phyloP scores from a whole-genome alignment of 2,797 vertebrate species.

The Melanotaenia parkinsoni region DNA sequence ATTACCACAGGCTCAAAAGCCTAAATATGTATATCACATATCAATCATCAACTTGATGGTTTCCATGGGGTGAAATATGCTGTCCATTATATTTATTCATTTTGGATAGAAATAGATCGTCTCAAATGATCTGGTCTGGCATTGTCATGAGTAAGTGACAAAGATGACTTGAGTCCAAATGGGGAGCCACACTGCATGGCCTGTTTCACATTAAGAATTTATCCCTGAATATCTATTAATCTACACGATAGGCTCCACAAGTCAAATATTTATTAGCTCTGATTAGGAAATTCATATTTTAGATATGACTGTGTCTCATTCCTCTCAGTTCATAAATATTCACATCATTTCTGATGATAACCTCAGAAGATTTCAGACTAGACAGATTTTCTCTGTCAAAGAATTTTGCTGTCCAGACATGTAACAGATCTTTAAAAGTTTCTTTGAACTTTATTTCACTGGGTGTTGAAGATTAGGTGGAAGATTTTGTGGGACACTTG shows the following conservation, averaged over 20 bases:
- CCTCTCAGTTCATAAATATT: slow-evolving; percentile 82
- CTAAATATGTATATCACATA: not conserved
- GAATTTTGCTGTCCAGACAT: slow-evolving; percentile 57
- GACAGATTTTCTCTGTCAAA: slow-evolving; percentile 73
- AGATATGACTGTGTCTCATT: slow-evolving; percentile 82
- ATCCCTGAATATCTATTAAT: slow-evolving; percentile 84
- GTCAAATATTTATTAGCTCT: slow-evolving; percentile 89
- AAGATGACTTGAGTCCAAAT: slow-evolving; percentile 77
- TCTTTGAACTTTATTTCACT: slow-evolving; percentile 59
- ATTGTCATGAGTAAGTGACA: slow-evolving; percentile 67
- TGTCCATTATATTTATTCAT: slow-evolving; percentile 2
- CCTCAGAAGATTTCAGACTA: slow-evolving; percentile 71
- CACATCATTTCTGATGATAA: slow-evolving; percentile 77
- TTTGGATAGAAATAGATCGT: slow-evolving; percentile 44
- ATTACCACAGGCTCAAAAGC: not conserved
- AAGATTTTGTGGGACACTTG: slow-evolving; percentile 38
- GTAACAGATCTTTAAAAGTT: slow-evolving; percentile 69
- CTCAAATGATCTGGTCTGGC: slow-evolving; percentile 46
- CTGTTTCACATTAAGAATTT: slow-evolving; percentile 84
- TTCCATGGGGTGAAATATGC: not conserved
- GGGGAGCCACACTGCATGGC: slow-evolving; percentile 69
- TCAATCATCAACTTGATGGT: not conserved
- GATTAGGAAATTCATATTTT: slow-evolving; percentile 88
- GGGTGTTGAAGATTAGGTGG: slow-evolving; percentile 13
- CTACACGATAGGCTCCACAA: slow-evolving; percentile 79